Conservation (phyloP, 2,113 vertebrate genomes). For the Cinclus mexicanus region DNA sequence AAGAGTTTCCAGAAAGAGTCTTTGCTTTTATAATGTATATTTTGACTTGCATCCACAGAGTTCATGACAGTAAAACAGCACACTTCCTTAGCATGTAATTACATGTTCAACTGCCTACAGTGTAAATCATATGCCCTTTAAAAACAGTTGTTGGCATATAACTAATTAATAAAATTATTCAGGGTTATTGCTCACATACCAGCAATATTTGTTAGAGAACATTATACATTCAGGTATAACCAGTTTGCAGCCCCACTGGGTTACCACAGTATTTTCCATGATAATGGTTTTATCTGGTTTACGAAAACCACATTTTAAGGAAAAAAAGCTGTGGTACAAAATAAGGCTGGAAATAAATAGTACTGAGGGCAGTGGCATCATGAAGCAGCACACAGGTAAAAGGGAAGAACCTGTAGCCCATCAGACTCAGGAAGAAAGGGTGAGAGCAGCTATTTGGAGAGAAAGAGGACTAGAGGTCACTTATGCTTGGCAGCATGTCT, state of each 20-base stretch:
- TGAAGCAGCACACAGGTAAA: neutral
- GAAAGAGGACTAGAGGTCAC: neutral
- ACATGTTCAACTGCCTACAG: neutral
- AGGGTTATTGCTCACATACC: neutral
- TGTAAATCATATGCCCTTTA: neutral
- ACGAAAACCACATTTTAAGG: neutral
- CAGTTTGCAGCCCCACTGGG: neutral
- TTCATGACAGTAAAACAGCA: neutral
- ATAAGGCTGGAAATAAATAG: neutral
- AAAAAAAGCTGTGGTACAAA: neutral
- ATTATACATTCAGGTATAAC: slow-evolving; percentile 31
- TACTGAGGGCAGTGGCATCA: neutral
- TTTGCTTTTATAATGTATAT: neutral
- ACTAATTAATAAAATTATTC: slow-evolving; percentile 49
- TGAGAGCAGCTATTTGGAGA: neutral
- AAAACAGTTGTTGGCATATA: slow-evolving; percentile 23
- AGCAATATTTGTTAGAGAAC: neutral
- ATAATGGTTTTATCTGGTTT: slow-evolving; percentile 9
- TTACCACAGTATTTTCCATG: neutral
- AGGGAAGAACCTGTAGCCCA: neutral
- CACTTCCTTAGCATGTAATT: neutral
- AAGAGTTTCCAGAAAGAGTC: neutral
- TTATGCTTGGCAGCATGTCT: neutral
- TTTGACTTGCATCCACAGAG: neutral
- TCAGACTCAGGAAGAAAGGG: neutral